phyloP scores from a whole-genome alignment of 35 echinoderm and acorn worm genomes.

The Heliocidaris erythrogramma region DNA sequence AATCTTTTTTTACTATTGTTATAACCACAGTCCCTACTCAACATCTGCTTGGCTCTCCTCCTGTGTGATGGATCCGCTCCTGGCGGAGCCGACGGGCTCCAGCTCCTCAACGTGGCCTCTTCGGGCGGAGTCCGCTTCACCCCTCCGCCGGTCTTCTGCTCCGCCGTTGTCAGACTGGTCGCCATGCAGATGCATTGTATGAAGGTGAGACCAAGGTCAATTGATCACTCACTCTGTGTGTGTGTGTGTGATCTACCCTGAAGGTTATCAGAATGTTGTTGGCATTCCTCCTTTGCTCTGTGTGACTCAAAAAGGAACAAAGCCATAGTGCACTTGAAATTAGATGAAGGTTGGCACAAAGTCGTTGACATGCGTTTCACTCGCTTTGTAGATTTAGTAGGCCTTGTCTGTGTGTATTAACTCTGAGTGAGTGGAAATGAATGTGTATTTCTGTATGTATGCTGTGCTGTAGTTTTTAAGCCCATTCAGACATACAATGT shows the following conservation, averaged over 20 bases:
- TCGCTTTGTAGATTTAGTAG: background rate
- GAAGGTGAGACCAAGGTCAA: conserved; percentile 72
- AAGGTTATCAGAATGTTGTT: background rate
- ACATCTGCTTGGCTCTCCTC: conserved; percentile 89
- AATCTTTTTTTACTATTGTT: background rate
- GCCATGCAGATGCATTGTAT: conserved; percentile 99
- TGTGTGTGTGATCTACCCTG: background rate
- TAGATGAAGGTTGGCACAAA: background rate
- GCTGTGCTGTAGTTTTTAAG: background rate
- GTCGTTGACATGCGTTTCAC: background rate
- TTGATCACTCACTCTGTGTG: background rate
- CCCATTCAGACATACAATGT: background rate
- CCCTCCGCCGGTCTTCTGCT: conserved; percentile 96
- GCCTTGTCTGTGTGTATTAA: background rate
- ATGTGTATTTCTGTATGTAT: background rate
- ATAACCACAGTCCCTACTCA: conserved; percentile 77
- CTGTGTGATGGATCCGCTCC: conserved; percentile 89
- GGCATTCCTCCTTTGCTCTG: background rate
- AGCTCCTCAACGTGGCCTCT: conserved; percentile 68
- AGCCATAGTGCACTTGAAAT: background rate
- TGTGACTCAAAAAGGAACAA: background rate
- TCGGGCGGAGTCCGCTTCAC: conserved; percentile 84
- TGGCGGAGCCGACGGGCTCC: conserved; percentile 79
- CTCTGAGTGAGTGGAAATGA: background rate
- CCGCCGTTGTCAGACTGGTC: conserved; percentile 82